Base-by-base conservation (phyloP, 2,113 vertebrate genomes). In the Brachirus orientalis region DNA sequence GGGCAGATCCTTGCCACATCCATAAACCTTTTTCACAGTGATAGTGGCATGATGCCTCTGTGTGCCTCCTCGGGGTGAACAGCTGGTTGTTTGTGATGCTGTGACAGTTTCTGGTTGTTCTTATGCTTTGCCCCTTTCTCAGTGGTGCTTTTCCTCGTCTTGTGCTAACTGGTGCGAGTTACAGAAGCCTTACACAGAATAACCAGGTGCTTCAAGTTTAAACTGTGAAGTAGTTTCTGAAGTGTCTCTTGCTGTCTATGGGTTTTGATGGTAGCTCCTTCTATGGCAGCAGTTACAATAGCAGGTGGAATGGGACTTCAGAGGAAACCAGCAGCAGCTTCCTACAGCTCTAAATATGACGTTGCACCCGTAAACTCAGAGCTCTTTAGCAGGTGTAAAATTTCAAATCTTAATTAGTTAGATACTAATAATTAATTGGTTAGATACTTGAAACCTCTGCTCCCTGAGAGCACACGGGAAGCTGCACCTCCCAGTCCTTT, bases 71-170 rank as follows among this genome's bases (percentile, higher is more conserved):
- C 28, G 2, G 60, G 66, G 72, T 83, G 38, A 73, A 59, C 1
- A 10, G 8, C 9, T 1, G 3, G 7, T 40, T 28, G 2, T 4
- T 11, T 51, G 0, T 0, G 9, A 8, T 13, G 9, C 8, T 43
- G 22, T 58, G 9, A 1, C 6, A 47, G 1, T 1, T 41, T 46
- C 52, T 50, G 7, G n/a, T 11, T 28, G 13, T 12, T 1, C 28
- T 43, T 4, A 14, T 40, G 0, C 0, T 38, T 59, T 50, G 13
- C 55, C 13, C 46, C 1, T 52, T 28, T 56, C 7, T 40, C 3
- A 1, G 12, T 1, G 81, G 75, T 17, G 17, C 54, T 28, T 72
- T 73, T 45, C 20, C 77, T 16, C 20, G 82, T 62, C 18, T 75
- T 52, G 3, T 74, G n/a, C 40, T 80, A 52, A 33, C 16, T 48